A percentile compares a stretch with the other conserved stretches of the same genome.
Evolutionary conservation across 2,888 invertebrate genomes (phyloP).

Genomic region (Rhimphoctona megacephalus): DNA sequence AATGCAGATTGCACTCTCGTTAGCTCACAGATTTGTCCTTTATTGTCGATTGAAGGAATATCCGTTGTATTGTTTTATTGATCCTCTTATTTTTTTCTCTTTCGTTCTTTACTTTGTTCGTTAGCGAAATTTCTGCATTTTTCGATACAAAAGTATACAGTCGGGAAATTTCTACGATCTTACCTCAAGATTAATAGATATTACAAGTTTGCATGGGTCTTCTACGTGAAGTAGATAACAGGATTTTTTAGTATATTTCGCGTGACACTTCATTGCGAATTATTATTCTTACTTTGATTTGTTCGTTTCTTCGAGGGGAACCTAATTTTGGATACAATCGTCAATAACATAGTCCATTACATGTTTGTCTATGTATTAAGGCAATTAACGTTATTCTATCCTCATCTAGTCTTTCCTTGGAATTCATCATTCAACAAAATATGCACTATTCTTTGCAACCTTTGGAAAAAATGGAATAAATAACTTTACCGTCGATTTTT

Average conservation of each 20-base stretch:
- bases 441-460: slow-evolving; percentile 13
- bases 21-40: slow-evolving; percentile 39
- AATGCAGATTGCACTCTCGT: slow-evolving; percentile 57
- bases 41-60: slow-evolving; percentile 62
- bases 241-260: slow-evolving; percentile 15
- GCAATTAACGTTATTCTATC: slow-evolving; percentile 71
- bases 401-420: slow-evolving; percentile 24
- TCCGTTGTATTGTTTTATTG: slow-evolving; percentile 14
- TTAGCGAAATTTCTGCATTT: slow-evolving; percentile 60
- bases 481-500: neutral
- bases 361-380: slow-evolving; percentile 76
- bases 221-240: slow-evolving; percentile 40
- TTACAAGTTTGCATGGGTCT: slow-evolving; percentile 22
- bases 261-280: slow-evolving; percentile 27
- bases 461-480: slow-evolving; percentile 10
- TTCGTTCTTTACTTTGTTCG: neutral
- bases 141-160: slow-evolving; percentile 52
- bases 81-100: slow-evolving; percentile 8
- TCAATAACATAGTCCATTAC: slow-evolving; percentile 64
- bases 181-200: slow-evolving; percentile 20
- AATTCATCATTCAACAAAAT: slow-evolving; percentile 11
- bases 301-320: slow-evolving; percentile 13
- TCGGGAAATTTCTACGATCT: slow-evolving; percentile 1
- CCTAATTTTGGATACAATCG: slow-evolving; percentile 40
- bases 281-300: slow-evolving; percentile 11